phyloP scores from a whole-genome alignment of 2,113 vertebrate genomes.

The Dicentrarchus labrax region DNA sequence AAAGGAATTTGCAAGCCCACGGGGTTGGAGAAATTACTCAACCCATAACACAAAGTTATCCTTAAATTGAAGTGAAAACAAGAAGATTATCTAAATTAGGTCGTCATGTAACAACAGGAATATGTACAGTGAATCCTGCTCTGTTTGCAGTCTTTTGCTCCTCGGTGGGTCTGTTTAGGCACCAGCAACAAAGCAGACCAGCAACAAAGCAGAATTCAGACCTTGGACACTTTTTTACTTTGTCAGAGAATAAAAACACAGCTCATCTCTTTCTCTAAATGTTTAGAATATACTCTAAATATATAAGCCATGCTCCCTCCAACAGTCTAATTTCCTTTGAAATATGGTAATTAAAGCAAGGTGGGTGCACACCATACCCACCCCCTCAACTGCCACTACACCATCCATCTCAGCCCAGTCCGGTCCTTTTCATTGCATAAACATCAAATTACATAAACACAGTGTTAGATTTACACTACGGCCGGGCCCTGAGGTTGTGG shows the following conservation, averaged over 20 bases:
- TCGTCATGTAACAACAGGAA: constrained; percentile 40
- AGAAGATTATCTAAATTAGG: constrained; percentile 12
- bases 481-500: constrained; percentile 73
- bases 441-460: constrained; percentile 79
- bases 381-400: constrained; percentile 47
- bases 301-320: constrained; percentile 49
- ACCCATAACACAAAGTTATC: constrained; percentile 52
- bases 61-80: constrained; percentile 47
- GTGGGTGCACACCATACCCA: constrained; percentile 50
- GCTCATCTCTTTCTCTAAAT: constrained; percentile 64
- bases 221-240: not conserved
- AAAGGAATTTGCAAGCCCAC: constrained; percentile 47
- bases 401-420: constrained; percentile 55
- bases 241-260: constrained; percentile 38
- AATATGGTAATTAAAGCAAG: constrained; percentile 67
- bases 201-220: not conserved
- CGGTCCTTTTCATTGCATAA: constrained; percentile 74
- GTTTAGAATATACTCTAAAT: constrained; percentile 64
- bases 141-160: not conserved
- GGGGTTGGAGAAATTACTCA: constrained; percentile 27
- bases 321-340: constrained; percentile 62
- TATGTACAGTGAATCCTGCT: not conserved
- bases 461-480: constrained; percentile 55
- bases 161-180: not conserved
- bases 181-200: not conserved